Percentiles rank a stretch among this genome's conserved stretches.
These are phyloP conservation scores for Drosophila colorata DNA, from an alignment of 2,888 invertebrate genomes.

Conservation along the genomic window DNA sequence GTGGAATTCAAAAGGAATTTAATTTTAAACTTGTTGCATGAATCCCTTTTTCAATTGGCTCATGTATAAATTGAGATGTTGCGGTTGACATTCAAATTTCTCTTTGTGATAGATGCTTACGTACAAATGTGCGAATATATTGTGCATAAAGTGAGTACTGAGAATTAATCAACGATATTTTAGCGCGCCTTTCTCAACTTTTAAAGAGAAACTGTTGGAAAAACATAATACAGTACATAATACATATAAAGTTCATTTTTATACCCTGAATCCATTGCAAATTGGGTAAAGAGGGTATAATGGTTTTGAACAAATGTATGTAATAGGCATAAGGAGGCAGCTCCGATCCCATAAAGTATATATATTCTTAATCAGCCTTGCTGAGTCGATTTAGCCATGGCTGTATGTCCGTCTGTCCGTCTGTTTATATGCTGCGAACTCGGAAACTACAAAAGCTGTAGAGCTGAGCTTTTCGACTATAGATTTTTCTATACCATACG, in stretches of 20 bases:
- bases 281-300: too few relatives aligned
- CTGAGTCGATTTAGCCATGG: too few relatives aligned
- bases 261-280: too few relatives aligned
- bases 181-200: background rate
- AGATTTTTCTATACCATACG: too few relatives aligned
- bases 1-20: conserved; percentile 35
- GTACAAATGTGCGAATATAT: background rate
- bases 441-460: too few relatives aligned
- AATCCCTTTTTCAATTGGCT: background rate
- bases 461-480: too few relatives aligned
- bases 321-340: too few relatives aligned
- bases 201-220: background rate
- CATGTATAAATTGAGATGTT: conserved; percentile 4
- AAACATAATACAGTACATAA: background rate
- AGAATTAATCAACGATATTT: background rate
- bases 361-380: too few relatives aligned
- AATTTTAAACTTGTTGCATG: conserved; percentile 12
- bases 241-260: background rate
- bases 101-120: background rate
- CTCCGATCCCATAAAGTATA: too few relatives aligned
- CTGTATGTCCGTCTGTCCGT: too few relatives aligned
- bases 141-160: background rate
- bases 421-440: too few relatives aligned
- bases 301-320: too few relatives aligned
- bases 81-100: background rate